Evolutionary conservation across 2,797 vertebrate species (phyloP), one percentile per base, ranked within the genome.

Genomic region (Botia almorhae): DNA sequence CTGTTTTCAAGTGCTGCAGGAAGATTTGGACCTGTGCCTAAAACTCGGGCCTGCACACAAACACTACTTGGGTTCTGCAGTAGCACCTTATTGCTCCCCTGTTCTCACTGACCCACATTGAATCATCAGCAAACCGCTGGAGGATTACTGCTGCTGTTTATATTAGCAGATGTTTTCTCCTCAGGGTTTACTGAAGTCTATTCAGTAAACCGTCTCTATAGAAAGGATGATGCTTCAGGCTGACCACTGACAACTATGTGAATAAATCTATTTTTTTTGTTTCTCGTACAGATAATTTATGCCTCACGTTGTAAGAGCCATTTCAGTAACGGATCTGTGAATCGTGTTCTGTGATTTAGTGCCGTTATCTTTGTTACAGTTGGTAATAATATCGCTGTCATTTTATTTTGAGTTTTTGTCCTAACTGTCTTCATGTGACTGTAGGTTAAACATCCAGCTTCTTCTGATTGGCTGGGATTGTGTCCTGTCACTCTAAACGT

Each of bases 101-200:
- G 12, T 76, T 73, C 39, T 78, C 36, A 19, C 63, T 78, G 43
- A 69, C 75, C 53, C n/a, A n/a, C n/a, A n/a, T n/a, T n/a, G n/a
- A n/a, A n/a, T n/a, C 48, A 60, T 78, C 56, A 67, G 48, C 43
- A 51, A 48, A 50, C 65, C 58, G 65, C 78, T 81, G 39, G 74
- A 77, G 50, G 33, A 53, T 55, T 58, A 36, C 36, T 64, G 56
- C 69, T 29, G 29, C 29, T 29, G n/a, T n/a, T n/a, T n/a, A n/a
- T n/a, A n/a, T n/a, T n/a, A 58, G 36, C 80, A 65, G 72, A 60
- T 74, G 75, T 69, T 26, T 51, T 60, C 21, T 12, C 69, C 4
- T 58, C 7, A 26, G 33, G 61, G 7, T n/a, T 33, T 64, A 21
- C 19, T 43, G 16, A 36, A 65, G 48, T 70, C 14, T 12, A 39